Conservation (phyloP, 2,888 invertebrate species). For the Venusia cambrica region DNA sequence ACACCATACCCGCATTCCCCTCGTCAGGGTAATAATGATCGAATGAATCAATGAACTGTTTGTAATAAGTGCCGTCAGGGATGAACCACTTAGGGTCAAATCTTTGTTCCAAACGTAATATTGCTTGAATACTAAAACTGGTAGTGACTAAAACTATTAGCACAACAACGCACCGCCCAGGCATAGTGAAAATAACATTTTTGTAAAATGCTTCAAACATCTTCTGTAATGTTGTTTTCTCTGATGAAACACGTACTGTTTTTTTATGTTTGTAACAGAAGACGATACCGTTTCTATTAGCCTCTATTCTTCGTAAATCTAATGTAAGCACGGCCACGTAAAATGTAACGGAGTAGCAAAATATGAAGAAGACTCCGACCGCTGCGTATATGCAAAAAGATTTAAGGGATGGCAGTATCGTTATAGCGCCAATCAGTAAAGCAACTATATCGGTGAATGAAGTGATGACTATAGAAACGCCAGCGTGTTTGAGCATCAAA, state of each 20-base stretch:
- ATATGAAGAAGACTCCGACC: slow-evolving; percentile 87
- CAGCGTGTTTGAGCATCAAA: slow-evolving; percentile 88
- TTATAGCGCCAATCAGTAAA: slow-evolving; percentile 88
- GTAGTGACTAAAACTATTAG: slow-evolving; percentile 81
- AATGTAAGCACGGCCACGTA: slow-evolving; percentile 89
- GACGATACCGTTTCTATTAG: slow-evolving; percentile 83
- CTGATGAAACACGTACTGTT: slow-evolving; percentile 72
- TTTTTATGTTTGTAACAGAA: slow-evolving; percentile 84
- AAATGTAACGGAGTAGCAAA: slow-evolving; percentile 89
- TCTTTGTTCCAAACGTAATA: slow-evolving; percentile 85
- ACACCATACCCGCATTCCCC: slow-evolving; percentile 83
- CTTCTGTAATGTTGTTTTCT: slow-evolving; percentile 81
- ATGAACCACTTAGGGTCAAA: slow-evolving; percentile 91
- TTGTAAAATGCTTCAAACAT: slow-evolving; percentile 82
- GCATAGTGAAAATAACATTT: slow-evolving; percentile 83
- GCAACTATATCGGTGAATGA: slow-evolving; percentile 91
- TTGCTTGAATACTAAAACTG: slow-evolving; percentile 82
- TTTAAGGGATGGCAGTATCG: slow-evolving; percentile 89
- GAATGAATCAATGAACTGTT: slow-evolving; percentile 79
- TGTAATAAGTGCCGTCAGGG: slow-evolving; percentile 85
- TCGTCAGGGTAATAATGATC: slow-evolving; percentile 83
- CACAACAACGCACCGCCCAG: slow-evolving; percentile 84
- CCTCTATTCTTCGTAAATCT: slow-evolving; percentile 84
- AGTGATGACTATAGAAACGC: slow-evolving; percentile 91
- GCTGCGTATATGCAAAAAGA: slow-evolving; percentile 92